These are phyloP conservation scores for Mustelus asterias DNA, from an alignment of 2,113 vertebrate species.

Conservation along the genomic window DNA sequence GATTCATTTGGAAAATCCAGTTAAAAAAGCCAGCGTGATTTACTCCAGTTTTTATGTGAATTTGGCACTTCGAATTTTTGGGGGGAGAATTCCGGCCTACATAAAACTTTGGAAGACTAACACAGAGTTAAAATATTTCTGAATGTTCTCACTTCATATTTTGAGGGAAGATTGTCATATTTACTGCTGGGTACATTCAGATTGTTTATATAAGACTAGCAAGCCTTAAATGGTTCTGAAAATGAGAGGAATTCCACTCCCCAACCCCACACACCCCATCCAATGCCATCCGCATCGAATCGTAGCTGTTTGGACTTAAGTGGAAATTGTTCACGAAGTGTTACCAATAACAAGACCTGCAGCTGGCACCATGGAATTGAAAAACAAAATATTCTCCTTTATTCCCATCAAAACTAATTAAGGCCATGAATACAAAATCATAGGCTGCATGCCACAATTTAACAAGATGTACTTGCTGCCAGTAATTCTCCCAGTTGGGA, in stretches of 20 bases:
- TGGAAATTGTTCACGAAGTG: not conserved
- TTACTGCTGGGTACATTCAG: not conserved
- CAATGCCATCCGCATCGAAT: not conserved
- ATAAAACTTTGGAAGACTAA: not conserved
- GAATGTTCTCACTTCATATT: not conserved
- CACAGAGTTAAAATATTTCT: not conserved
- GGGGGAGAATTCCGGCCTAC: too few species aligned
- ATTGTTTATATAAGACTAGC: not conserved
- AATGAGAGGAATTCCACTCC: not conserved
- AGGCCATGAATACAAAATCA: not conserved
- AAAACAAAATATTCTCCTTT: not conserved
- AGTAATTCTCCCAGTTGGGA: not conserved
- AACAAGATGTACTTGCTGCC: not conserved
- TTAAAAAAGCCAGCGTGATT: too few species aligned
- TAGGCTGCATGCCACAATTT: not conserved
- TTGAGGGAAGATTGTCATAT: not conserved
- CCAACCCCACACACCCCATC: too few species aligned
- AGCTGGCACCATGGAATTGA: not conserved
- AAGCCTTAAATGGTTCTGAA: not conserved
- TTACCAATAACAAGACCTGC: not conserved
- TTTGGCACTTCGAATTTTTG: too few species aligned
- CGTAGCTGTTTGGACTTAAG: not conserved
- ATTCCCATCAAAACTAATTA: not conserved
- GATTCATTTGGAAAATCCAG: too few species aligned
- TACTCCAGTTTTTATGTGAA: too few species aligned